Evolutionary conservation across 2,113 vertebrate genomes (phyloP).

Genomic region (Hylia prasina): DNA sequence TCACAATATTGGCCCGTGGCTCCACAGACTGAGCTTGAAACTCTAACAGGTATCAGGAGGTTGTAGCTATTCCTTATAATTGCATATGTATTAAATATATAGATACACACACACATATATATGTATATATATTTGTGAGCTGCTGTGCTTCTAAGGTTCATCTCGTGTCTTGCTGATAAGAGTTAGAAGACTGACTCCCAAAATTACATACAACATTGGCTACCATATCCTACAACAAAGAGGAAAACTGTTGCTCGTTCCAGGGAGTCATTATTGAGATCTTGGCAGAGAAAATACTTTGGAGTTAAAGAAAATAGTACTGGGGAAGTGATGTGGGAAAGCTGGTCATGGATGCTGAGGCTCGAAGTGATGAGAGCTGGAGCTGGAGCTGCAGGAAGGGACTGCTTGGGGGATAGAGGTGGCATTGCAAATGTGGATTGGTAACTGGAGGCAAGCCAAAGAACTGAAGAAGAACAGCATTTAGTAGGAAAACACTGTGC

Average conservation of each 20-base stretch:
- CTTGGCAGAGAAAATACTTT: neutral
- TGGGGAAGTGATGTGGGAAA: neutral
- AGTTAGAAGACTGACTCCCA: neutral
- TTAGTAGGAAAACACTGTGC: neutral
- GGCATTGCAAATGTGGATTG: neutral
- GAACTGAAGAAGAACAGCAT: neutral
- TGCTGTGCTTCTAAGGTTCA: neutral
- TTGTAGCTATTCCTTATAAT: neutral
- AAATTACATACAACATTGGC: neutral
- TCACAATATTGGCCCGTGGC: neutral
- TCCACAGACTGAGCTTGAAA: neutral
- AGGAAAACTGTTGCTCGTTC: neutral
- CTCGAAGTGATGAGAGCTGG: fast-evolving
- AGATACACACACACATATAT: fast-evolving
- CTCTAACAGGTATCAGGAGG: neutral
- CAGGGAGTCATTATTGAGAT: neutral
- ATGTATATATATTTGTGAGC: neutral
- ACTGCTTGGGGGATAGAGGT: neutral
- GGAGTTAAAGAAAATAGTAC: neutral
- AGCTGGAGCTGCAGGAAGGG: neutral
- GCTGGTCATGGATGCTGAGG: neutral
- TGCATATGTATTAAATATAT: fast-evolving
- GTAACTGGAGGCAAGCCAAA: neutral
- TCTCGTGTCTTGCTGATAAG: neutral
- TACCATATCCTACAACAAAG: neutral